Conservation (phyloP, 2,113 vertebrate species). For the Neomonachus schauinslandi region DNA sequence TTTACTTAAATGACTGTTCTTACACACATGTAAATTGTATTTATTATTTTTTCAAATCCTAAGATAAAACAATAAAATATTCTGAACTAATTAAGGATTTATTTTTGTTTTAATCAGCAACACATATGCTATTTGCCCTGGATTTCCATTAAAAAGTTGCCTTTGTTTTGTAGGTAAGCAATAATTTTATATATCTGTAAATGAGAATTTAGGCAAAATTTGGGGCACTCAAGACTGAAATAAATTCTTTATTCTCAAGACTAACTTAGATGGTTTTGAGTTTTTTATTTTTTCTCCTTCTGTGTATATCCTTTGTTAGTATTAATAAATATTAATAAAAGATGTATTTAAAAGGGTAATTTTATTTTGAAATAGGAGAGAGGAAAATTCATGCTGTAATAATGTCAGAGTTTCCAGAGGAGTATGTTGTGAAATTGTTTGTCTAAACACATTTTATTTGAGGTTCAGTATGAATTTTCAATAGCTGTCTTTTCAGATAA, state of each 20-base stretch:
- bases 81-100: neutral
- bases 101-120: neutral
- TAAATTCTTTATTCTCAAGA: conserved; percentile 46
- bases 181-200: conserved; percentile 4
- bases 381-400: conserved; percentile 80
- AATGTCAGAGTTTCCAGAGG: conserved; percentile 85
- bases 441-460: conserved; percentile 84
- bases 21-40: neutral
- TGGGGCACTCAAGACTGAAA: neutral
- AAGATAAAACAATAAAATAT: neutral
- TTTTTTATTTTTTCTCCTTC: neutral
- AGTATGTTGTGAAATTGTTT: conserved; percentile 82
- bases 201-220: conserved; percentile 34
- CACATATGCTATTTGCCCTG: neutral
- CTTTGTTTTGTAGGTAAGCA: conserved; percentile 25
- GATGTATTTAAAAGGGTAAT: conserved; percentile 60
- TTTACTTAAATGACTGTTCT: neutral
- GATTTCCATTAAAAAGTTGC: neutral
- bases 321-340: conserved; percentile 67
- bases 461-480: conserved; percentile 88
- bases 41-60: conserved; percentile 42
- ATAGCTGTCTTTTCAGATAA: conserved; percentile 86
- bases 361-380: conserved; percentile 82
- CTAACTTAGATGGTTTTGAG: neutral
- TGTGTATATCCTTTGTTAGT: conserved; percentile 30